phyloP scores from a whole-genome alignment of 2,888 invertebrate genomes.

The Pyrgus malvae region DNA sequence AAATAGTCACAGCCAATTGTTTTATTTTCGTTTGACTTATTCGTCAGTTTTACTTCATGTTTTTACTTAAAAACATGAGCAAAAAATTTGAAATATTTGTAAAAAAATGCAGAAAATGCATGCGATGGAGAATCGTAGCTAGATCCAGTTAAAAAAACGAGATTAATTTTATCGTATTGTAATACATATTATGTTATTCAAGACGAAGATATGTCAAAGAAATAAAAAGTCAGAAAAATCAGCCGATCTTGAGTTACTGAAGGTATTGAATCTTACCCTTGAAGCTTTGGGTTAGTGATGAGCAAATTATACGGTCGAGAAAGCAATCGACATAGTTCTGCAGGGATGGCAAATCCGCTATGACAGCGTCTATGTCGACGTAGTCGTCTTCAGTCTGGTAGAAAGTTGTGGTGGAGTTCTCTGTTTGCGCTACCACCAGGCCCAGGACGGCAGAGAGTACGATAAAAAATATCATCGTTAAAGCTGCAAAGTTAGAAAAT shows the following conservation, averaged over 20 bases:
- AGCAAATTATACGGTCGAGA: conserved; percentile 43
- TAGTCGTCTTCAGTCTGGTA: conserved; percentile 53
- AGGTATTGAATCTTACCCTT: conserved; percentile 51
- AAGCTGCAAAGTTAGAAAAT: too few species aligned
- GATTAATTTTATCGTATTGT: too few species aligned
- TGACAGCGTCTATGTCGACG: conserved; percentile 49
- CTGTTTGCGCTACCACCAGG: conserved; percentile 39
- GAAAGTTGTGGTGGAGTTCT: conserved; percentile 38
- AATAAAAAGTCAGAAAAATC: not conserved
- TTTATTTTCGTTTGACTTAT: too few species aligned
- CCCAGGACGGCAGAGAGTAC: not conserved
- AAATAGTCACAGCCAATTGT: too few species aligned
- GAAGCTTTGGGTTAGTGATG: conserved; percentile 41
- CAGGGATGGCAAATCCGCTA: conserved; percentile 37
- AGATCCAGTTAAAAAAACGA: too few species aligned
- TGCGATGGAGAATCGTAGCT: too few species aligned
- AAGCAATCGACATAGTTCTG: conserved; percentile 48
- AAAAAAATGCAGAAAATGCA: too few species aligned
- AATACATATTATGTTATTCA: not conserved
- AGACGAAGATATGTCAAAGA: not conserved
- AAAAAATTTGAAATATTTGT: too few species aligned
- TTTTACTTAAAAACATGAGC: too few species aligned
- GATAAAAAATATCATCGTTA: too few species aligned
- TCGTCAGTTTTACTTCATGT: too few species aligned
- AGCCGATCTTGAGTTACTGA: too few species aligned